phyloP scores from a whole-genome alignment of 1,140 invertebrate genomes.

The Aethina tumida region DNA sequence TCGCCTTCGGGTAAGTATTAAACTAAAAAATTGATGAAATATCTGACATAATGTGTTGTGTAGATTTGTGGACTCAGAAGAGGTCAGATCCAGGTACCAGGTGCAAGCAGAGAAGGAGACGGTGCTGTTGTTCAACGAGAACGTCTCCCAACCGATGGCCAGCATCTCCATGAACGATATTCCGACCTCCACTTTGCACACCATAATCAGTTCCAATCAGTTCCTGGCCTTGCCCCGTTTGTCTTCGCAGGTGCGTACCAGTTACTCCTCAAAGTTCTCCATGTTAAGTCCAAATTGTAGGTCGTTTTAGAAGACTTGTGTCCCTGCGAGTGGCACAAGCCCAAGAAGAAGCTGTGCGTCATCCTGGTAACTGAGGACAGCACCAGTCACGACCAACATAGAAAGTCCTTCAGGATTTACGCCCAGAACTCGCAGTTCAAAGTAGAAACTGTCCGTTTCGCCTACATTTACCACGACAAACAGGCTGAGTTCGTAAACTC shows the following conservation, averaged over 20 bases:
- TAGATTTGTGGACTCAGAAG: constrained; percentile 58
- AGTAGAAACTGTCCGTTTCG: constrained; percentile 66
- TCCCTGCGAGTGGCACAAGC: constrained; percentile 72
- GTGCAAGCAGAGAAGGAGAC: constrained; percentile 71
- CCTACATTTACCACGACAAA: constrained; percentile 76
- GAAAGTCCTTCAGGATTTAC: constrained; percentile 54
- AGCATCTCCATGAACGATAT: constrained; percentile 84
- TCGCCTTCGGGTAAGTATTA: constrained; percentile 67
- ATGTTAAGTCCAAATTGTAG: constrained; percentile 34
- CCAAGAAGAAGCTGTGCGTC: constrained; percentile 78
- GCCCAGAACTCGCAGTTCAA: constrained; percentile 52
- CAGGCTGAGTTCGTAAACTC: constrained; percentile 74
- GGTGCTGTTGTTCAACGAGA: constrained; percentile 86
- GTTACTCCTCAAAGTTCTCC: too few relatives aligned
- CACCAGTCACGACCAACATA: constrained; percentile 45
- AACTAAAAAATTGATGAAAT: not conserved
- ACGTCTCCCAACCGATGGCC: constrained; percentile 67
- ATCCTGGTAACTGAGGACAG: constrained; percentile 71
- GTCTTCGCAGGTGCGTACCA: constrained; percentile 71
- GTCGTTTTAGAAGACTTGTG: constrained; percentile 74
- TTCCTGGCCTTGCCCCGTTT: constrained; percentile 80
- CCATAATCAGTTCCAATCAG: constrained; percentile 82
- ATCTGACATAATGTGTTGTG: constrained; percentile 13
- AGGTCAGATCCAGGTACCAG: constrained; percentile 57
- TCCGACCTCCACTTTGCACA: constrained; percentile 73